Evolutionary conservation across 2,113 vertebrate genomes (phyloP), one percentile per base, ranked within the genome.

Genomic region (Rana temporaria): DNA sequence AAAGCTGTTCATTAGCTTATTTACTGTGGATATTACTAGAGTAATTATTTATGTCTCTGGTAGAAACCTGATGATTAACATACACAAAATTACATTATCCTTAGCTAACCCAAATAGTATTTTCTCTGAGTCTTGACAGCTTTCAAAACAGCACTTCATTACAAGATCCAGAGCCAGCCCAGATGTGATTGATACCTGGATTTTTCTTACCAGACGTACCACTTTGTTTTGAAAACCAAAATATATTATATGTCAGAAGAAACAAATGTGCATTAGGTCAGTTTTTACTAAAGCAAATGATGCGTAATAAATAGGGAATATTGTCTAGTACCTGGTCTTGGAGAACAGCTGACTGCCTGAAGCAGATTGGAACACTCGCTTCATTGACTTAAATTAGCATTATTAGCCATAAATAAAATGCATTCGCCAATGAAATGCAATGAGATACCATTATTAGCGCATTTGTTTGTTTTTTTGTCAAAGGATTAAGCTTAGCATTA

Each of bases 21-120:
- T 63, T 42, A 53, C 8, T 82, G 79, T 73, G 42, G 48, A 64
- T 56, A 18, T n/a, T 38, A 24, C 52, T 74, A 66, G 65, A 74
- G 70, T 70, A 66, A 73, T 82, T 82, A 74, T 66, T 82, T 82
- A 65, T 55, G 69, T 65, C 69, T 82, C 38, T 65, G 62, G 63
- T 74, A 65, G 79, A 66, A 66, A 82, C 63, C 57, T 72, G 68
- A 70, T 81, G 79, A 81, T 81, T 81, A 81, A 72, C 79, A 65
- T 56, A 74, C 52, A 82, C 69, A 82, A 73, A 65, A 65, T 38
- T 64, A 57, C 52, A 82, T 74, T 82, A 82, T 82, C 70, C 70
- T 74, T 70, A 82, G 59, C 70, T 82, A 82, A 82, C 79, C 79
- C 68, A 82, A 82, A 82, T 74, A 74, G 60, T 73, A 63, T 59